These are phyloP conservation scores for Distichodus sexfasciatus DNA, from an alignment of 2,797 vertebrate species.

Conservation along the genomic window DNA sequence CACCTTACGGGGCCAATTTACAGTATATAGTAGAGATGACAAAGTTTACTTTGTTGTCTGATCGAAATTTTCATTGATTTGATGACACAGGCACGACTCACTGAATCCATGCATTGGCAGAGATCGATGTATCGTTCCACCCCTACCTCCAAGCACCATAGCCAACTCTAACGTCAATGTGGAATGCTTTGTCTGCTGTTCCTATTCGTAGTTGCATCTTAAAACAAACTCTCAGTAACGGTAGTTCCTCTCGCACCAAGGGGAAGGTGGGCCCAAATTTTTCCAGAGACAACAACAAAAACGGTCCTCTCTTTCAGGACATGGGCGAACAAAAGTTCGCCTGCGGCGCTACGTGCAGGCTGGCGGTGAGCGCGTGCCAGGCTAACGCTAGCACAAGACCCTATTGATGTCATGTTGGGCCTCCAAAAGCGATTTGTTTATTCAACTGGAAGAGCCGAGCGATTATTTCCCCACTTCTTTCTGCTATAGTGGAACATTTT, in stretches of 20 bases:
- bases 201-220: too few relatives aligned
- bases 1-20: too few relatives aligned
- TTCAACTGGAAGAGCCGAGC: slow-evolving; percentile 12
- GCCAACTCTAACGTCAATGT: too few relatives aligned
- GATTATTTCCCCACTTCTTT: slow-evolving; percentile 15
- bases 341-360: slow-evolving; percentile 26
- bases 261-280: slow-evolving; percentile 48
- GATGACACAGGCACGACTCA: too few relatives aligned
- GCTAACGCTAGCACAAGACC: slow-evolving; percentile 32
- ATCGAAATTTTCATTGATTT: too few relatives aligned
- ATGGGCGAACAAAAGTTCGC: slow-evolving; percentile 50
- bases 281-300: slow-evolving; percentile 35
- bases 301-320: neutral
- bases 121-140: too few relatives aligned
- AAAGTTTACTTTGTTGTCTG: too few relatives aligned
- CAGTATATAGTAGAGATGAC: too few relatives aligned
- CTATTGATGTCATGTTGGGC: slow-evolving; percentile 16
- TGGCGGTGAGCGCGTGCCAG: slow-evolving; percentile 31
- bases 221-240: too few relatives aligned
- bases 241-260: neutral
- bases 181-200: too few relatives aligned
- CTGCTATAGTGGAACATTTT: neutral
- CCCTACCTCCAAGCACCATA: too few relatives aligned
- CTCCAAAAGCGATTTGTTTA: slow-evolving; percentile 8
- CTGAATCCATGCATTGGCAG: too few relatives aligned